These are phyloP conservation scores for Drepana arcuata DNA, from an alignment of 1,140 invertebrate species.

Conservation along the genomic window DNA sequence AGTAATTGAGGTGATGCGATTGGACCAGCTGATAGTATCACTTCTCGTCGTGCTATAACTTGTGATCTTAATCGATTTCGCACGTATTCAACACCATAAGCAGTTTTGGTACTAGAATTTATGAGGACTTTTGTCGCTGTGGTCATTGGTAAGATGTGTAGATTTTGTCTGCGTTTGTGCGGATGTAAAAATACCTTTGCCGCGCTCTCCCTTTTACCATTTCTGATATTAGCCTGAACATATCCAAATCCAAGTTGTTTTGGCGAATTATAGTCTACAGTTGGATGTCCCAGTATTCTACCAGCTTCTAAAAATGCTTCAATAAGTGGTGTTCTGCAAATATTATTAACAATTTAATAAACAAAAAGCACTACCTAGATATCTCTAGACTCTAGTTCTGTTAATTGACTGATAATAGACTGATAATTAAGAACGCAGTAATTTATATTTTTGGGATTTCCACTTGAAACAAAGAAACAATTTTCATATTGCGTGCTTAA, in stretches of 20 bases:
- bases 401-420: neutral
- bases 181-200: conserved; percentile 72
- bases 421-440: too few relatives aligned
- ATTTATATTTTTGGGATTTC: too few relatives aligned
- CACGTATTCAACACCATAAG: conserved; percentile 37
- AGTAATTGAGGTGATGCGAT: conserved; percentile 71
- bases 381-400: neutral
- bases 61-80: conserved; percentile 21
- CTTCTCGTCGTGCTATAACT: conserved; percentile 65
- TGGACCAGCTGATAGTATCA: conserved; percentile 71
- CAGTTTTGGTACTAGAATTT: conserved; percentile 28
- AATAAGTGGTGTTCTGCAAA: conserved; percentile 52
- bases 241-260: conserved; percentile 66
- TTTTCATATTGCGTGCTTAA: neutral
- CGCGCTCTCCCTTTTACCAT: conserved; percentile 48
- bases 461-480: too few relatives aligned
- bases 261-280: conserved; percentile 52
- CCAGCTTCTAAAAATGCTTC: conserved; percentile 70
- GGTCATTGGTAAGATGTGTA: conserved; percentile 73
- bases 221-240: conserved; percentile 73
- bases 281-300: conserved; percentile 59
- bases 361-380: neutral
- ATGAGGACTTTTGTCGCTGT: conserved; percentile 48
- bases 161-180: conserved; percentile 73
- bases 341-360: neutral